Evolutionary conservation across 2,113 vertebrate genomes (phyloP).

Genomic region (Prunella himalayana): DNA sequence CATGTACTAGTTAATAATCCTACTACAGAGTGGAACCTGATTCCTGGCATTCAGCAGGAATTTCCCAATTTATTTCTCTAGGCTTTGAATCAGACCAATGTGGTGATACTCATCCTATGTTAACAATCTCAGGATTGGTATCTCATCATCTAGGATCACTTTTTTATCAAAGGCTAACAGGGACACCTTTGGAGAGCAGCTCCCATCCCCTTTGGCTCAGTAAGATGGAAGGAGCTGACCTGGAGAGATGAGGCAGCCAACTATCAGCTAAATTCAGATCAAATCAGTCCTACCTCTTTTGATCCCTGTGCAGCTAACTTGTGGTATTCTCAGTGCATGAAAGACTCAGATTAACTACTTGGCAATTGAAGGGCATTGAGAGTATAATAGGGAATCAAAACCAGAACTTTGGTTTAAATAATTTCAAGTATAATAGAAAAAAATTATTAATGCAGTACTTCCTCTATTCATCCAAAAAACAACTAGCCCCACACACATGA

Average conservation of each 20-base stretch:
- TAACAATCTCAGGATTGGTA: neutral
- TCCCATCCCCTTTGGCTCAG: neutral
- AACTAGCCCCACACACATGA: neutral
- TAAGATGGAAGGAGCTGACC: neutral
- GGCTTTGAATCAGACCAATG: neutral
- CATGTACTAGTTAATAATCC: neutral
- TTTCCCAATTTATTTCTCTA: conserved; percentile 22
- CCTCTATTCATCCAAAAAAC: neutral
- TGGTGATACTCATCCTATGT: neutral
- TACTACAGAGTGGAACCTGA: neutral
- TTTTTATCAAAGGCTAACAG: neutral
- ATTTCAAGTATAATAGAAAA: neutral
- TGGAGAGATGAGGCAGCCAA: neutral
- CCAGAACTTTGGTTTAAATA: neutral
- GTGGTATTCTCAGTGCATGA: neutral
- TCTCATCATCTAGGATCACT: neutral
- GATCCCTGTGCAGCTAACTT: neutral
- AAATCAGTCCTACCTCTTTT: neutral
- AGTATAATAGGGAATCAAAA: neutral
- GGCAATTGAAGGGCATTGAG: neutral
- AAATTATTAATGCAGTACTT: neutral
- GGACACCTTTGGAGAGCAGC: neutral
- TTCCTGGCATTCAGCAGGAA: neutral
- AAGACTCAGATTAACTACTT: neutral
- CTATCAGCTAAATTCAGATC: neutral